Percentiles rank a stretch among this genome's conserved stretches.
Evolutionary conservation across 2,113 vertebrate genomes (phyloP).

Genomic region (Prietella phreatophila): DNA sequence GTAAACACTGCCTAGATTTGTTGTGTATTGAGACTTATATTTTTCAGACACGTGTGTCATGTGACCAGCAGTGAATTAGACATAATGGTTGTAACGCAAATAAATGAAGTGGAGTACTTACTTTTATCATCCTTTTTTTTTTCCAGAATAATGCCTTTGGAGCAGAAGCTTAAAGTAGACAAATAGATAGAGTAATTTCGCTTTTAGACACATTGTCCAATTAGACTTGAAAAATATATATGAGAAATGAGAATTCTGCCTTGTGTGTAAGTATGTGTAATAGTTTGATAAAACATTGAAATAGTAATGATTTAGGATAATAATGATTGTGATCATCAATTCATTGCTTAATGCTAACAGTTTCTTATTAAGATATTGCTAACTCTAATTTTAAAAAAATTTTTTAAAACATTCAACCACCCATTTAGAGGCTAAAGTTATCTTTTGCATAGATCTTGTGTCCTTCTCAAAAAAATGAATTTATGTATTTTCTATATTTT

Average conservation of each 20-base stretch:
- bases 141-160: background rate
- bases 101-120: background rate
- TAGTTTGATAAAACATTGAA: background rate
- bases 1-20: background rate
- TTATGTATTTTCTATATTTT: background rate
- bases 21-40: background rate
- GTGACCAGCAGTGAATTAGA: background rate
- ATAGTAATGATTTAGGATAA: no score
- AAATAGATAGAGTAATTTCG: background rate
- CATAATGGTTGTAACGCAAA: background rate
- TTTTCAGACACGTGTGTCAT: background rate
- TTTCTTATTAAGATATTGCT: background rate
- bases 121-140: background rate
- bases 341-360: background rate
- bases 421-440: background rate
- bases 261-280: background rate
- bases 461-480: background rate
- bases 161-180: background rate
- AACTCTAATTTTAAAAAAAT: background rate
- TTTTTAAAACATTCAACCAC: background rate
- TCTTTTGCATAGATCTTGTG: background rate
- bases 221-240: background rate
- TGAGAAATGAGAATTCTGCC: background rate
- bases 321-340: background rate
- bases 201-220: no score